phyloP scores from a whole-genome alignment of 2,113 vertebrate genomes.

The Gasterosteus aculeatus region DNA sequence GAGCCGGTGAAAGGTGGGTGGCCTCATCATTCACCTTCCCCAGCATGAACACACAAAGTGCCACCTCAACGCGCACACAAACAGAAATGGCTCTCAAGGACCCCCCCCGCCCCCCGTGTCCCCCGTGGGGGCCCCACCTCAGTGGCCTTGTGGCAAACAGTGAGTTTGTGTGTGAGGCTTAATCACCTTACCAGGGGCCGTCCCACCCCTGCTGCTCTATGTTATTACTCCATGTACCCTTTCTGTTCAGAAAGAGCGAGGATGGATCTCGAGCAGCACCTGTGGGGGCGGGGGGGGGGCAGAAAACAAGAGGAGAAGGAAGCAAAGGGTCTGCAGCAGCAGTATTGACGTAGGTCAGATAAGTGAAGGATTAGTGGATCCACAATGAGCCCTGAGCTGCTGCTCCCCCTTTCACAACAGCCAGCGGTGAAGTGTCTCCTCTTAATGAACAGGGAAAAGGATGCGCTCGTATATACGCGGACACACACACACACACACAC shows the following conservation, averaged over 20 bases:
- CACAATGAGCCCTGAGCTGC: conserved; percentile 57
- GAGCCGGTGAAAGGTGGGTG: conserved; percentile 49
- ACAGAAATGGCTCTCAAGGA: conserved; percentile 36
- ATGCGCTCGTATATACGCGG: conserved; percentile 16
- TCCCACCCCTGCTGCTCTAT: conserved; percentile 67
- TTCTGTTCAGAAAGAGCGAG: conserved; percentile 59
- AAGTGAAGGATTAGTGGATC: conserved; percentile 67
- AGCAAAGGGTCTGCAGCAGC: not conserved
- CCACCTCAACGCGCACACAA: conserved; percentile 31
- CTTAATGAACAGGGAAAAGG: conserved; percentile 63
- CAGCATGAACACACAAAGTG: conserved; percentile 42
- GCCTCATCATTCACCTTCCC: conserved; percentile 35
- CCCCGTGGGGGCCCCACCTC: conserved; percentile 54
- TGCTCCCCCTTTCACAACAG: conserved; percentile 50
- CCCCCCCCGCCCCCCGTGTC: conserved; percentile 1
- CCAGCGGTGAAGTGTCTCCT: conserved; percentile 59
- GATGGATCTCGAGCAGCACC: conserved; percentile 60
- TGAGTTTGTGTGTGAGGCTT: conserved; percentile 72
- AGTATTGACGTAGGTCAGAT: conserved; percentile 60
- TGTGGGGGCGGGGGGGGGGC: conserved; percentile 11
- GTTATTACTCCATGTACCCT: conserved; percentile 65
- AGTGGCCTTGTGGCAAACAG: conserved; percentile 48
- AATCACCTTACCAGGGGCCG: conserved; percentile 63
- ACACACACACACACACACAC: not conserved
- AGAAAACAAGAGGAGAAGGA: conserved; percentile 7